Percentiles rank a stretch among this genome's conserved stretches.
These are phyloP conservation scores for Ibycter americanus DNA, from an alignment of 2,797 vertebrate species.

Conservation along the genomic window DNA sequence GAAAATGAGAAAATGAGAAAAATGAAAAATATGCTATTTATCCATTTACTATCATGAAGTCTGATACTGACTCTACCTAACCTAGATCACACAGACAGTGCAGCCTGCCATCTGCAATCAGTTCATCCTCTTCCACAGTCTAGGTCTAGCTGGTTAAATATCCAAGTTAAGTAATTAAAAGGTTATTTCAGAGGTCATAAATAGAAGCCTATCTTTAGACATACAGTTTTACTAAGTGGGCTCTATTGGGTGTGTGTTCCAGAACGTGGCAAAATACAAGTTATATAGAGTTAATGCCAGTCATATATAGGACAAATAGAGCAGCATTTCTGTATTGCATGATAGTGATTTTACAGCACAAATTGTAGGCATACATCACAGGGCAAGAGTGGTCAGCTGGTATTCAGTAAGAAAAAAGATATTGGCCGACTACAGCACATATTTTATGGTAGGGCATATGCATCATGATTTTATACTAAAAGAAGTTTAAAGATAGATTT, in stretches of 20 bases:
- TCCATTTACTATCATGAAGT: not conserved
- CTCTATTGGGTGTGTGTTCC: not conserved
- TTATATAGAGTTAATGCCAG: not conserved
- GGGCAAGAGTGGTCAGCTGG: not conserved
- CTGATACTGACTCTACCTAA: not conserved
- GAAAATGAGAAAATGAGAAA: constrained; percentile 13
- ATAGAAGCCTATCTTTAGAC: not conserved
- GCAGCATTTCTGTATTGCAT: not conserved
- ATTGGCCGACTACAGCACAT: not conserved
- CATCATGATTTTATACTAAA: not conserved
- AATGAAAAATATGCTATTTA: constrained; percentile 25
- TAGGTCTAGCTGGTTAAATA: not conserved
- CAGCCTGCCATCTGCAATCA: not conserved
- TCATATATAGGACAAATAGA: not conserved
- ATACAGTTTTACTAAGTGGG: not conserved
- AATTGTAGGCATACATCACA: not conserved
- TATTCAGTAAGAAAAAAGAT: not conserved
- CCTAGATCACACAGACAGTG: not conserved
- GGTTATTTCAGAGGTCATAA: not conserved
- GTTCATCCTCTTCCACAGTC: not conserved
- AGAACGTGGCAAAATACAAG: not conserved
- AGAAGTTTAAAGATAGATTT: not conserved
- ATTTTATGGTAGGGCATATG: not conserved
- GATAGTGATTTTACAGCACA: not conserved
- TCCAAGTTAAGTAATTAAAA: not conserved